Conservation (phyloP, 2,113 vertebrate genomes). For the Hirundichthys speculiger region DNA sequence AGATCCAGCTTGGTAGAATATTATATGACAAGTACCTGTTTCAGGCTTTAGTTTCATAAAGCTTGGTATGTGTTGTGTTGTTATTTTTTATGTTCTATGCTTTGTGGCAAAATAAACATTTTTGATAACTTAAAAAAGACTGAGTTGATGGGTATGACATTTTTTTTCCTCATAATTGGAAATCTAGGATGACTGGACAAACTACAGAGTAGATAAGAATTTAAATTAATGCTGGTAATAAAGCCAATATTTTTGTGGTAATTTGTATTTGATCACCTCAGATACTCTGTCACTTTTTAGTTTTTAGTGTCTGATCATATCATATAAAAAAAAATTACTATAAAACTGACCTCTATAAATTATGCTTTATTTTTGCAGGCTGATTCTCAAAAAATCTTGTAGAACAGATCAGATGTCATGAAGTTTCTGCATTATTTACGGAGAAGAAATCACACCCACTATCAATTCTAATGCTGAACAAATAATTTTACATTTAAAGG, state of each 20-base stretch:
- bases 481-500: too few relatives aligned
- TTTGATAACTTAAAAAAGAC: slow-evolving; percentile 16
- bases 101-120: slow-evolving; percentile 52
- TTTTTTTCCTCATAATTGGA: slow-evolving; percentile 1
- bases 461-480: too few relatives aligned
- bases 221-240: too few relatives aligned
- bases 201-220: too few relatives aligned
- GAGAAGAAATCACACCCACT: too few relatives aligned
- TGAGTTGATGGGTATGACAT: background rate
- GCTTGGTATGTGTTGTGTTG: slow-evolving; percentile 24
- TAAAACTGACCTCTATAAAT: slow-evolving; percentile 12
- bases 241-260: too few relatives aligned
- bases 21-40: background rate
- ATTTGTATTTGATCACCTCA: too few relatives aligned
- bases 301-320: too few relatives aligned
- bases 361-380: slow-evolving; percentile 14
- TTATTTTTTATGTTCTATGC: slow-evolving; percentile 24
- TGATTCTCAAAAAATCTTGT: slow-evolving; percentile 44
- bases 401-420: slow-evolving; percentile 34
- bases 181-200: background rate
- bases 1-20: background rate
- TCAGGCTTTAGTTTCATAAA: slow-evolving; percentile 70
- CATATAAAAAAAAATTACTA: too few relatives aligned
- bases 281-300: too few relatives aligned
- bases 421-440: slow-evolving; percentile 12